Evolutionary conservation across 2,797 vertebrate genomes (phyloP), one percentile per base, ranked within the genome.

Genomic region (Lepidocolaptes lacrymiger): DNA sequence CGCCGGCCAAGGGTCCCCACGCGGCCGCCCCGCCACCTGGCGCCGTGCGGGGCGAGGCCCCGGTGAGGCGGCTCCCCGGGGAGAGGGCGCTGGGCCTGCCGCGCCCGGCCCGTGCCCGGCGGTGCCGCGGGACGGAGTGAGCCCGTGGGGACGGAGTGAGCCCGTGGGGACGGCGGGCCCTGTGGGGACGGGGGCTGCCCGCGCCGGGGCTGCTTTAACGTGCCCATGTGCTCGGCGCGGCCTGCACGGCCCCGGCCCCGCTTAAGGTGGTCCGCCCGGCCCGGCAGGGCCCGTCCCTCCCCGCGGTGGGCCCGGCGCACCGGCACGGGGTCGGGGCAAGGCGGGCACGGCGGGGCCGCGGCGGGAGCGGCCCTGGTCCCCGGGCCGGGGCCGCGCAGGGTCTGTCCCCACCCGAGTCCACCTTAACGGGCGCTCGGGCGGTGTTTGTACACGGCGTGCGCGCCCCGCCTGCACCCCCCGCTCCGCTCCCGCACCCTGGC

Each of bases 361-460:
- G 51, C 9, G 16, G 18, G 15, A 5, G 41, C 4, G 12, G 14
- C 15, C 12, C 3, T 16, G 17, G 5, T 4, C 15, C 8, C 46
- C 34, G 4, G 23, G 23, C 16, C 23, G 18, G 44, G 32, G 14
- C 24, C 16, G 3, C 8, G 28, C 10, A 9, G 52, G 28, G 16
- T 21, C 5, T 48, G 4, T 10, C 74, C n/a, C 34, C 36, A 12
- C 21, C 41, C 78, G 79, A 96, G 84, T 95, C 98, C 97, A 98
- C 98, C 98, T 98, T 98, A 98, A 98, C 85, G 32, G 43, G 78
- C 34, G 12, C 48, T 46, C 24, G 4, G 75, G 49, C 41, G 1
- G 41, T 92, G 86, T 92, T 93, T 92, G 86, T 93, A 88, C 76
- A 85, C 91, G 83, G 24, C 0, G 71, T 8, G 51, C 76, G 7